These are phyloP conservation scores for Coenonympha glycerion DNA, from an alignment of 2,888 invertebrate species.

Conservation along the genomic window DNA sequence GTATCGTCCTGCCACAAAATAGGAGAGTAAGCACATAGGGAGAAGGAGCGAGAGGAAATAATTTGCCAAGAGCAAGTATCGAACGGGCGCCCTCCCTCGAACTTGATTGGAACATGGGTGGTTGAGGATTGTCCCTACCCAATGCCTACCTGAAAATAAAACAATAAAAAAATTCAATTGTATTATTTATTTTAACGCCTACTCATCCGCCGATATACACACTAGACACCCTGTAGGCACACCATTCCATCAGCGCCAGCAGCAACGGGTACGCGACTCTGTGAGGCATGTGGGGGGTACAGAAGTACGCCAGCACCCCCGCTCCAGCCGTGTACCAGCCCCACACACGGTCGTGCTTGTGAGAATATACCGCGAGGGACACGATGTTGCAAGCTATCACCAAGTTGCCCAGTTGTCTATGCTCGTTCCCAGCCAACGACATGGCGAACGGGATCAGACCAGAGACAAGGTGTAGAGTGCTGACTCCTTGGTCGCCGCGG, in stretches of 20 bases:
- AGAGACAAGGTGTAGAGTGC: conserved; percentile 47
- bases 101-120: too few relatives aligned
- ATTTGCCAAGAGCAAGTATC: too few relatives aligned
- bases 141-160: conserved; percentile 1
- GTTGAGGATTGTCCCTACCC: too few relatives aligned
- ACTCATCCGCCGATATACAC: conserved; percentile 15
- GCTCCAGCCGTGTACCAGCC: conserved; percentile 58
- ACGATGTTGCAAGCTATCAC: conserved; percentile 51
- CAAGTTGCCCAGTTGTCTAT: conserved; percentile 44
- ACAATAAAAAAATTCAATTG: background rate
- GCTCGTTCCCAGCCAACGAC: conserved; percentile 46
- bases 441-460: conserved; percentile 55
- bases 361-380: conserved; percentile 46
- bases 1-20: too few relatives aligned
- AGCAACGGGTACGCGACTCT: conserved; percentile 52
- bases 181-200: background rate
- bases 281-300: conserved; percentile 34
- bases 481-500: conserved; percentile 36
- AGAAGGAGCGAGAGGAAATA: too few relatives aligned
- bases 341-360: conserved; percentile 42
- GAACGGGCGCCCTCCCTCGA: too few relatives aligned
- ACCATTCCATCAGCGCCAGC: conserved; percentile 53
- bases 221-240: conserved; percentile 48
- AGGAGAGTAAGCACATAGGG: too few relatives aligned
- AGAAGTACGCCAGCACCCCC: conserved; percentile 48